A percentile compares a stretch with the other conserved stretches of the same genome.
Evolutionary conservation across 1,140 invertebrate species (phyloP).

Genomic region (Kradibia gibbosae): DNA sequence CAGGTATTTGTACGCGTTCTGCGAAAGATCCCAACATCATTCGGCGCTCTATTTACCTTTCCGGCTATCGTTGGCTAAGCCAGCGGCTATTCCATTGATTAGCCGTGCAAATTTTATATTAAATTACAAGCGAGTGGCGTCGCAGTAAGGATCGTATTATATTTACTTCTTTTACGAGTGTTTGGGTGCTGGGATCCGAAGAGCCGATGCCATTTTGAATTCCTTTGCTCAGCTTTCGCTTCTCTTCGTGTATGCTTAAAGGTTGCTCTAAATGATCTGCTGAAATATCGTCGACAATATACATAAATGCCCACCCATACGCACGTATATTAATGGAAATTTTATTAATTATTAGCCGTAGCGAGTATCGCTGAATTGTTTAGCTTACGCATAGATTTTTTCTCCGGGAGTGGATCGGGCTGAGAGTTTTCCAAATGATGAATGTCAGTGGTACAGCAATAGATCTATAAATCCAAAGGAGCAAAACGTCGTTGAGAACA

Average conservation of each 20-base stretch:
- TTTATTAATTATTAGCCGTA: not conserved
- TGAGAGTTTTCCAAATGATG: constrained; percentile 65
- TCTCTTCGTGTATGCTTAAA: constrained; percentile 66
- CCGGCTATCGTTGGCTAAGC: too few relatives aligned
- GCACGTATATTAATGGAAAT: too few relatives aligned
- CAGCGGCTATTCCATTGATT: too few relatives aligned
- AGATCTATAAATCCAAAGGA: constrained; percentile 54
- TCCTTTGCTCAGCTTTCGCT: constrained; percentile 66
- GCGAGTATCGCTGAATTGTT: not conserved
- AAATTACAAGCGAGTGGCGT: too few relatives aligned
- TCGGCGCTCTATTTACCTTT: too few relatives aligned
- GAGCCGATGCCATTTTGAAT: constrained; percentile 68
- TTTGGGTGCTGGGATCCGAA: constrained; percentile 68
- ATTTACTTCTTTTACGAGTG: constrained; percentile 67
- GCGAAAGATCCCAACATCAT: not conserved
- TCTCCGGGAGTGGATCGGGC: constrained; percentile 66
- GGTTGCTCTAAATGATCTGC: constrained; percentile 69
- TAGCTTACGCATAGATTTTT: constrained; percentile 67
- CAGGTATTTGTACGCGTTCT: constrained; percentile 67
- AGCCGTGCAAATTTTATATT: too few relatives aligned
- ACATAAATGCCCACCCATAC: too few relatives aligned
- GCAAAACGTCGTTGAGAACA: too few relatives aligned
- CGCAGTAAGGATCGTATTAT: not conserved
- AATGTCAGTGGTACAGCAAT: constrained; percentile 67
- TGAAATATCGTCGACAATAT: constrained; percentile 47